Conservation (phyloP, 1,140 invertebrate species). For the Drosophila kohkoa region DNA sequence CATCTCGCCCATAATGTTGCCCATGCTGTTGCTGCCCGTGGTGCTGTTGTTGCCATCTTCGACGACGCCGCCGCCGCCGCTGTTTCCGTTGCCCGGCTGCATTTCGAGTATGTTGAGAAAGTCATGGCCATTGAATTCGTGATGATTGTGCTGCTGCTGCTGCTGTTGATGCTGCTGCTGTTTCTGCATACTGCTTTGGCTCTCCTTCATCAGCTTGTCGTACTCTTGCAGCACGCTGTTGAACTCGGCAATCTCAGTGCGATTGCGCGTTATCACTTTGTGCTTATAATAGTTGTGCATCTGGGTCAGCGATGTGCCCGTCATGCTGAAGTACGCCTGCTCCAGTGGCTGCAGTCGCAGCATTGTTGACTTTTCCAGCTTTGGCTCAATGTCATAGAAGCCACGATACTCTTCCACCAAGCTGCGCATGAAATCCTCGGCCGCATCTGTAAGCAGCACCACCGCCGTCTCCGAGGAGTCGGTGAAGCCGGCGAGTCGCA, state of each 20-base stretch:
- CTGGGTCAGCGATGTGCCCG: slow-evolving; percentile 72
- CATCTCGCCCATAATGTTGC: slow-evolving; percentile 64
- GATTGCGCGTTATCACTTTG: slow-evolving; percentile 76
- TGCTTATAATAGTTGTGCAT: slow-evolving; percentile 84
- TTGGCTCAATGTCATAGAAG: slow-evolving; percentile 46
- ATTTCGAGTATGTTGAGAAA: slow-evolving; percentile 76
- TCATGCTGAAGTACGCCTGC: slow-evolving; percentile 66
- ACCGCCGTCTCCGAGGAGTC: slow-evolving; percentile 80
- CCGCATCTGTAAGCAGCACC: slow-evolving; percentile 70
- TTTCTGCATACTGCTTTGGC: slow-evolving; percentile 79
- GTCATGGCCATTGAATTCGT: slow-evolving; percentile 73
- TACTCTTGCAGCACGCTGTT: slow-evolving; percentile 77
- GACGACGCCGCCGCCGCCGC: neutral
- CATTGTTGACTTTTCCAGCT: slow-evolving; percentile 45
- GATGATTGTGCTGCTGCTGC: slow-evolving; percentile 56
- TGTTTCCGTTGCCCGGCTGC: slow-evolving; percentile 15
- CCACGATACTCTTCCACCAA: slow-evolving; percentile 63
- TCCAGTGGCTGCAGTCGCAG: slow-evolving; percentile 66
- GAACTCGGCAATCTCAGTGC: slow-evolving; percentile 75
- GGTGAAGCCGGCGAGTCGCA: slow-evolving; percentile 78
- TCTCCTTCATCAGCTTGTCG: slow-evolving; percentile 83
- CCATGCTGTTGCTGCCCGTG: slow-evolving; percentile 62
- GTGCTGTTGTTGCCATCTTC: slow-evolving; percentile 52
- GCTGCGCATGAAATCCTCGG: slow-evolving; percentile 74
- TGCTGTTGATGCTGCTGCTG: slow-evolving; percentile 61